Conservation (phyloP, 2,113 vertebrate species). For the Noturus placidus region DNA sequence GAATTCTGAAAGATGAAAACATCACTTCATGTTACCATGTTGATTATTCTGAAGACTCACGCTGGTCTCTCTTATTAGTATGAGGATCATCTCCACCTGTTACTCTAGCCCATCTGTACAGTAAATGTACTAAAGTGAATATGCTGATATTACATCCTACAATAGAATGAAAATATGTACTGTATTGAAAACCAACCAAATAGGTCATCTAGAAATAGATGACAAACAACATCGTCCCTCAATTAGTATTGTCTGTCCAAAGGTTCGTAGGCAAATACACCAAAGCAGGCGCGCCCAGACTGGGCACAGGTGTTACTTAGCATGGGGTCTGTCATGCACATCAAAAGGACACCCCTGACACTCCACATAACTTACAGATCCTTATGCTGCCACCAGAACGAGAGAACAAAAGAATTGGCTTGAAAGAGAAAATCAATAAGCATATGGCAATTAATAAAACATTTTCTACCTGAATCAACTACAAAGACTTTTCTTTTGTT, state of each 20-base stretch:
- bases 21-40: background rate
- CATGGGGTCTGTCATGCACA: constrained; percentile 87
- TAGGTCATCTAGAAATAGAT: constrained; percentile 22
- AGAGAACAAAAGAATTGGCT: constrained; percentile 90
- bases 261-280: constrained; percentile 49
- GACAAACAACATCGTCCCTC: constrained; percentile 41
- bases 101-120: constrained; percentile 7
- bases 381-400: constrained; percentile 93
- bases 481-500: constrained; percentile 82
- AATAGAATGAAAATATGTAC: constrained; percentile 12
- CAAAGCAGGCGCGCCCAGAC: constrained; percentile 51
- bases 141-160: background rate
- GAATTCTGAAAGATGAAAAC: background rate
- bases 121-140: constrained; percentile 14
- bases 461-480: constrained; percentile 88
- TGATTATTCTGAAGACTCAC: background rate
- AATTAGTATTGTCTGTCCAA: constrained; percentile 55
- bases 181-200: constrained; percentile 26
- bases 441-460: constrained; percentile 95
- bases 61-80: background rate
- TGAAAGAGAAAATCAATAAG: constrained; percentile 94
- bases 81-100: constrained; percentile 29
- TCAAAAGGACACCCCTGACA: constrained; percentile 95
- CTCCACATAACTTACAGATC: constrained; percentile 92
- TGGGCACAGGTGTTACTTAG: constrained; percentile 75